Conservation (phyloP, 2,113 vertebrate genomes). For the Silurus glanis region DNA sequence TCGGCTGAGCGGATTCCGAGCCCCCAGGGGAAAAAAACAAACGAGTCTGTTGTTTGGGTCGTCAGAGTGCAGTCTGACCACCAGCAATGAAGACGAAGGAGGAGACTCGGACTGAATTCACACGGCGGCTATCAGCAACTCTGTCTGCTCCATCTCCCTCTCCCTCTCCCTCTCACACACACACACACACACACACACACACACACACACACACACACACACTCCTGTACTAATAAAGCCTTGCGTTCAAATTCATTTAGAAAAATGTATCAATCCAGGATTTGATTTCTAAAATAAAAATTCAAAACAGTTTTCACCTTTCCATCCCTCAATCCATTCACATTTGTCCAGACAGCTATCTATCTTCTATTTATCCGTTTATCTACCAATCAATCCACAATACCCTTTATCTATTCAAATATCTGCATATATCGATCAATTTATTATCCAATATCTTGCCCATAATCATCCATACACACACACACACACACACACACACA, state of each 20-base stretch:
- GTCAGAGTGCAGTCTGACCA: constrained; percentile 50
- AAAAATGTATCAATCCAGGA: not conserved
- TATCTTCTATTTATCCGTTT: not conserved
- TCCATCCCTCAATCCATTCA: not conserved
- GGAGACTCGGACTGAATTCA: constrained; percentile 43
- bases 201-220: not conserved
- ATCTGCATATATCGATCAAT: not conserved
- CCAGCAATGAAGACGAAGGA: constrained; percentile 39
- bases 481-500: no score
- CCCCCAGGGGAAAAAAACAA: constrained; percentile 53
- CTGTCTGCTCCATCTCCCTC: not conserved
- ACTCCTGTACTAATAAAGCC: not conserved
- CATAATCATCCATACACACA: no score
- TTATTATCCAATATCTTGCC: no score
- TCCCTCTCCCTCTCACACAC: not conserved
- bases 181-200: not conserved
- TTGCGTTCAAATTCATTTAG: not conserved
- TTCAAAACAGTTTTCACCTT: not conserved
- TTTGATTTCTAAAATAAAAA: not conserved
- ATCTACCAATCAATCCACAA: not conserved
- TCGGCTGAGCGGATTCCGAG: constrained; percentile 58
- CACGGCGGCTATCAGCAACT: constrained; percentile 21
- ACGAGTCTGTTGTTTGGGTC: constrained; percentile 54
- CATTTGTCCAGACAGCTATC: not conserved
- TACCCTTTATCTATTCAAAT: no score